phyloP scores from a whole-genome alignment of 2,797 vertebrate species.

The Mormyrops attenuatus region DNA sequence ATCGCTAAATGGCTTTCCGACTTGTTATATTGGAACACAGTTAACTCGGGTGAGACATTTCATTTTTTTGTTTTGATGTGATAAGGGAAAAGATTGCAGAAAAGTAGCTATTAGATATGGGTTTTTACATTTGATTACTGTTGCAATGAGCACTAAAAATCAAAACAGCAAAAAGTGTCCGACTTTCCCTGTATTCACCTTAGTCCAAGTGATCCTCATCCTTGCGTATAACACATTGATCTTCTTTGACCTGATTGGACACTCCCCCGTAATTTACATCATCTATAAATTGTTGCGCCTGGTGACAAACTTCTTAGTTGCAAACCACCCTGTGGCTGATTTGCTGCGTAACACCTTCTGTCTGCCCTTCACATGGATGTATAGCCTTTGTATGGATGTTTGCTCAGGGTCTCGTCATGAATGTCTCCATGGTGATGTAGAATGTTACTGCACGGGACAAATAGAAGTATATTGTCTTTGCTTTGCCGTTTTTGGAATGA shows the following conservation, averaged over 20 bases:
- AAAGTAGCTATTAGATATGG: neutral
- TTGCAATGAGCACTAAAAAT: neutral
- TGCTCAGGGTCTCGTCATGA: neutral
- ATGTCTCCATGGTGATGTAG: neutral
- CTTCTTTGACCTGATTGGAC: neutral
- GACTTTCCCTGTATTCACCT: neutral
- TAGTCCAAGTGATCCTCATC: neutral
- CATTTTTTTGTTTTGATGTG: neutral
- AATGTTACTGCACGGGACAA: neutral
- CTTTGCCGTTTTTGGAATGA: neutral
- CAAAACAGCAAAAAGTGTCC: neutral
- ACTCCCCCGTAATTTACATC: neutral
- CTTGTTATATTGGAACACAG: too few species aligned
- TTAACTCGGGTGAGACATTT: too few species aligned
- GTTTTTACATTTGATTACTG: neutral
- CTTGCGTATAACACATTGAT: neutral
- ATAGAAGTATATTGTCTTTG: neutral
- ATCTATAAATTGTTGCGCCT: neutral
- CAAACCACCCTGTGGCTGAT: neutral
- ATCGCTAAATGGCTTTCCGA: too few species aligned
- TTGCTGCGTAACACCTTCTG: neutral
- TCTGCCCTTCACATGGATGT: neutral
- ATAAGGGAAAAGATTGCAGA: neutral
- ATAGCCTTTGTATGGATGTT: neutral
- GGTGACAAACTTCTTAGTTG: neutral